A percentile compares a stretch with the other conserved stretches of the same genome.
Evolutionary conservation across 53 echinoderm and acorn worm genomes (phyloP).

Genomic region (Hippasteria phrygiana): DNA sequence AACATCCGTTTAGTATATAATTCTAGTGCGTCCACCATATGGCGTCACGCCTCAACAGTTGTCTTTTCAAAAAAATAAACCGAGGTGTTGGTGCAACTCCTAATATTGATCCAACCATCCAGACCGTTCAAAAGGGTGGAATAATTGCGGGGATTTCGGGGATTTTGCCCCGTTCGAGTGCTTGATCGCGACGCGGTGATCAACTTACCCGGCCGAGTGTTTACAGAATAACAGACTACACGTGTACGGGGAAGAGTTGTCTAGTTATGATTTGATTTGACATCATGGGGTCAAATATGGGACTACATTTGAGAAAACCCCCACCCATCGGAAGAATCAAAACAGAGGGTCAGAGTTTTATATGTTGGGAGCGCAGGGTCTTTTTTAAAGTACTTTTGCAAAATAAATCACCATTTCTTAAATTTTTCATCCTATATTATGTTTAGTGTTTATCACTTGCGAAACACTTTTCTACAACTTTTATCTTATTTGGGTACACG

Average conservation of each 20-base stretch:
- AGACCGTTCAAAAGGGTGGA: constrained; percentile 8
- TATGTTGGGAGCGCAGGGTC: too few species aligned
- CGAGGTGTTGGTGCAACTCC: constrained; percentile 17
- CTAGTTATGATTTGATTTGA: background rate
- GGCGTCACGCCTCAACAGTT: constrained; percentile 1
- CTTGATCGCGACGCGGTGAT: background rate
- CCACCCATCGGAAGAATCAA: too few species aligned
- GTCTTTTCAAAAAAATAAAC: background rate
- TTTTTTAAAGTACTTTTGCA: too few species aligned
- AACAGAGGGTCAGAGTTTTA: too few species aligned
- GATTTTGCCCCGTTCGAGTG: constrained; percentile 4
- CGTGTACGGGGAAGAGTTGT: background rate
- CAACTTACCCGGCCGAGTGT: constrained; percentile 30
- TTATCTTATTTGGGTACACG: too few species aligned
- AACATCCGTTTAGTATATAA: too few species aligned
- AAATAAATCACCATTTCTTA: too few species aligned
- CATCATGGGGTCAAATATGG: background rate
- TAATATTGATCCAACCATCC: constrained; percentile 34
- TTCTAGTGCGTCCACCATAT: constrained; percentile 15
- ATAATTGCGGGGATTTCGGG: background rate
- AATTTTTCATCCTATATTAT: too few species aligned
- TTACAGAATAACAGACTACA: constrained; percentile 50
- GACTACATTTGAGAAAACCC: background rate
- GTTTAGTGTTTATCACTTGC: too few species aligned
- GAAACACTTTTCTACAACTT: too few species aligned